Evolutionary conservation across 2,113 vertebrate species (phyloP).

Genomic region (Gnathonemus echidnorhynchus): DNA sequence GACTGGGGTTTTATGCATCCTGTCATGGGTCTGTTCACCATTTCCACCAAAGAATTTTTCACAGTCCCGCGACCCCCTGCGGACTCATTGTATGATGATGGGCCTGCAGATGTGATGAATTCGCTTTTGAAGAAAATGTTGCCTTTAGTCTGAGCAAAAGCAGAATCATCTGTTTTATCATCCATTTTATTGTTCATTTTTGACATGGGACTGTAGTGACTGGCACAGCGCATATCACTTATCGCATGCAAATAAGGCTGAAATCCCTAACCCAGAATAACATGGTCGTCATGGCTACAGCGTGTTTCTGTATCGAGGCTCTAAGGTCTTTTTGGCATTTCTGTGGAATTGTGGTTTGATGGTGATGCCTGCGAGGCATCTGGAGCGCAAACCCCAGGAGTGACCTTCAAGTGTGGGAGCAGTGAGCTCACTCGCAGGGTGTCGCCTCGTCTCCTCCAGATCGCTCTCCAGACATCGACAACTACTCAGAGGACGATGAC

Average conservation of each 20-base stretch:
- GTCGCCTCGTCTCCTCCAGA: slow-evolving; percentile 28
- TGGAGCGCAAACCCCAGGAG: not conserved
- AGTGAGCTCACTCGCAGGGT: not conserved
- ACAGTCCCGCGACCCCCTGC: not conserved
- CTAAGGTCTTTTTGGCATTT: not conserved
- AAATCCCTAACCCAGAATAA: not conserved
- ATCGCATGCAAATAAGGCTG: not conserved
- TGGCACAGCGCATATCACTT: not conserved
- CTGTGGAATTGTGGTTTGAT: not conserved
- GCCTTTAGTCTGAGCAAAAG: not conserved
- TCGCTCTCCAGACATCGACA: slow-evolving; percentile 50
- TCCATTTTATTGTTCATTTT: not conserved
- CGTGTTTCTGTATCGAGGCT: not conserved
- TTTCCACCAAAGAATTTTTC: not conserved
- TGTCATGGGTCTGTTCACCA: not conserved
- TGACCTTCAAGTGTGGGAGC: not conserved
- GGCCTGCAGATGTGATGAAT: not conserved
- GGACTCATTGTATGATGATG: not conserved
- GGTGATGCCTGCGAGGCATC: not conserved
- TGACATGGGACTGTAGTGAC: not conserved
- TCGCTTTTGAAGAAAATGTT: not conserved
- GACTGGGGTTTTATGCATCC: not conserved
- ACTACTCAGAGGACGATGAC: slow-evolving; percentile 53
- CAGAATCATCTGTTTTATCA: not conserved
- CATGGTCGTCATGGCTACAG: not conserved